Base-by-base conservation (phyloP, 2,797 vertebrate species). In the Thalassophryne amazonica region DNA sequence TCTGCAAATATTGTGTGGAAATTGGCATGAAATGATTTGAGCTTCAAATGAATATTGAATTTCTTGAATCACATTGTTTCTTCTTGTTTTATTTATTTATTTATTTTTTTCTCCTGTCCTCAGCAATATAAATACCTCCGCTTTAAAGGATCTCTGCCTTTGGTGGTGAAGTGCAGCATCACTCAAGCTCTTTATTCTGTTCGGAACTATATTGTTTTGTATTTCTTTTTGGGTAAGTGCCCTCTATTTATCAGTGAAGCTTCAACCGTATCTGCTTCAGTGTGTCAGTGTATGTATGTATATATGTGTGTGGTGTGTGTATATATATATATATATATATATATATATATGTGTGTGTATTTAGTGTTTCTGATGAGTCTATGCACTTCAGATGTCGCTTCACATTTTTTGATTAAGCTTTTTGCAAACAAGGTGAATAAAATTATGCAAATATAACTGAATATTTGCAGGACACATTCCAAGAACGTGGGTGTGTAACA, bases 41-140 rank as follows among this genome's bases (percentile, higher is more conserved):
- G n/a, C n/a, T n/a, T n/a, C n/a, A n/a, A n/a, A n/a, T n/a, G n/a
- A n/a, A n/a, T n/a, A n/a, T n/a, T n/a, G n/a, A n/a, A n/a, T n/a
- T n/a, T n/a, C n/a, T n/a, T n/a, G 1, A 31, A 27, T 6, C 2
- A 17, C 8, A 6, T 2, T 28, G 34, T 25, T 4, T 31, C 6
- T 33, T 6, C 5, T 1, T 14, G 2, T 19, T 35, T 2, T 31
- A 7, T 28, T 59, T 3, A 13, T 2, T 2, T 17, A 20, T 41
- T 50, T 24, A 2, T 60, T 57, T 10, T 6, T 49, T 27, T 20
- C 2, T 48, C 5, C 72, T 82, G 54, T n/a, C n/a, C 4, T 12
- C 63, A 99, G 96, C 95, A 96, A 89, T 94, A 93, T 82, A 99
- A 98, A 77, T 98, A 96, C 63, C 87, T 96, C 42, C 90, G 88